These are phyloP conservation scores for Ianthella basta DNA, from an alignment of 37 sponge, comb jelly and placozoan genomes.

Conservation along the genomic window DNA sequence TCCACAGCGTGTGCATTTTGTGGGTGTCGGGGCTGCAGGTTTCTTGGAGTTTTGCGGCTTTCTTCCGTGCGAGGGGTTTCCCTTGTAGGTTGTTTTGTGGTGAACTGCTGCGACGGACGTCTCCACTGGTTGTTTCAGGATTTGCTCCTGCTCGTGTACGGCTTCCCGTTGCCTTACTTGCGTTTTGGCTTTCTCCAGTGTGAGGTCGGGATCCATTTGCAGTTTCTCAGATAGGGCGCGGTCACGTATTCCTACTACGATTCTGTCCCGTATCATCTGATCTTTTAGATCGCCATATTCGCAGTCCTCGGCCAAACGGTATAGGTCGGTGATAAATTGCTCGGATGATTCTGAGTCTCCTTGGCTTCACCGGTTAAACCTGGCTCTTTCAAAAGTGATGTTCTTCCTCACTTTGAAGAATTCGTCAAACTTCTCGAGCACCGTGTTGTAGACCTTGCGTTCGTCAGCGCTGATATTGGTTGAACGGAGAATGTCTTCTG, in stretches of 20 bases:
- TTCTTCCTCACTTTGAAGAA: conserved; percentile 11
- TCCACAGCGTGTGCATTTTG: no score
- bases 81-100: neutral
- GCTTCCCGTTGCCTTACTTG: conserved; percentile 27
- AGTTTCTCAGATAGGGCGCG: conserved; percentile 10
- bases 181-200: conserved; percentile 28
- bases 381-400: neutral
- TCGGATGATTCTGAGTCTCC: conserved; percentile 3
- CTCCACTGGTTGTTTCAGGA: neutral
- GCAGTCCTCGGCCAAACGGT: conserved; percentile 11
- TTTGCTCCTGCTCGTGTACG: conserved; percentile 24
- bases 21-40: no score
- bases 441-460: neutral
- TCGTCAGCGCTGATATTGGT: conserved; percentile 22
- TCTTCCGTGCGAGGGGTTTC: no score
- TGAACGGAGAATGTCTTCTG: conserved; percentile 1
- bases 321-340: neutral
- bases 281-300: conserved; percentile 8
- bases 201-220: conserved; percentile 25
- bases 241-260: conserved; percentile 35
- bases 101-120: conserved; percentile 1
- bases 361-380: conserved; percentile 17
- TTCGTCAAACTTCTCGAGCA: conserved; percentile 15
- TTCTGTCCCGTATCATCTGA: conserved; percentile 39
- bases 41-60: no score